Evolutionary conservation across 1,140 invertebrate genomes (phyloP).

Genomic region (Potamilus streckersoni): DNA sequence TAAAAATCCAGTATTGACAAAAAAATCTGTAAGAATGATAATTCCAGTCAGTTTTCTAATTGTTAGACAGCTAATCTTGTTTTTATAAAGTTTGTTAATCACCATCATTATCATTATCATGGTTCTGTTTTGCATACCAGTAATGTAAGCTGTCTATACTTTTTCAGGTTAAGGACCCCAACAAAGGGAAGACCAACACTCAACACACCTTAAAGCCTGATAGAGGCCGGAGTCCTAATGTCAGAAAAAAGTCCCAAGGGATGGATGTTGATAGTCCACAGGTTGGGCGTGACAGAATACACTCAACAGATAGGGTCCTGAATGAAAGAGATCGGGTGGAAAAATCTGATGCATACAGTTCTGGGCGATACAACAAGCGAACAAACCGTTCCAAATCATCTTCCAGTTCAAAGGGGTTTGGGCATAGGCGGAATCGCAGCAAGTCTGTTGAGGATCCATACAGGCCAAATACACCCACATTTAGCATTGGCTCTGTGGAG

Average conservation of each 20-base stretch:
- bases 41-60: no score
- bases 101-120: no score
- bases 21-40: no score
- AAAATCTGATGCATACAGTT: slow-evolving; percentile 20
- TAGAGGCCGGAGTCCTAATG: slow-evolving; percentile 10
- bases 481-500: slow-evolving; percentile 25
- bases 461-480: slow-evolving; percentile 27
- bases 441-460: slow-evolving; percentile 12
- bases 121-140: no score
- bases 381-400: slow-evolving; percentile 37
- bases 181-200: slow-evolving; percentile 29
- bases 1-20: no score
- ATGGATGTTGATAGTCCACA: neutral
- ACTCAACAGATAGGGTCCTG: slow-evolving; percentile 16
- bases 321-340: slow-evolving; percentile 31
- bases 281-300: slow-evolving; percentile 7
- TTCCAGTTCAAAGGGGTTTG: slow-evolving; percentile 32
- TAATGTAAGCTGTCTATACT: no score
- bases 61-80: no score
- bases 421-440: slow-evolving; percentile 33
- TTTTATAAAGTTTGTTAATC: no score
- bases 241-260: slow-evolving; percentile 13
- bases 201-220: slow-evolving; percentile 39
- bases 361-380: slow-evolving; percentile 36
- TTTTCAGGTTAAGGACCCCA: no score